phyloP scores from a whole-genome alignment of 2,888 invertebrate species.

The Hymenopus coronatus region DNA sequence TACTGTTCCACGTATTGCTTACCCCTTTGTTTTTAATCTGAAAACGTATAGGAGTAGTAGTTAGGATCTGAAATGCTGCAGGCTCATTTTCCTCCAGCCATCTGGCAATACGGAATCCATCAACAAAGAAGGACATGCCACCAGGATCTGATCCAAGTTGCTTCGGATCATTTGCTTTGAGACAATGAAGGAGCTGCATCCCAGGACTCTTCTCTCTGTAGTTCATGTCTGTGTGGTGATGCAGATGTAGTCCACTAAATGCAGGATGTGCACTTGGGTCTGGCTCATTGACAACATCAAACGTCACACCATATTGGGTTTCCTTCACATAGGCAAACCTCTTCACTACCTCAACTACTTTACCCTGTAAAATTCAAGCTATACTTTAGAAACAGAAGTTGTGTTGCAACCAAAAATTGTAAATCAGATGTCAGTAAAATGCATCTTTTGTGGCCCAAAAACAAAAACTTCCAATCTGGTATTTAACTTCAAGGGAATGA shows the following conservation, averaged over 20 bases:
- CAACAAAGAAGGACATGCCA: conserved; percentile 44
- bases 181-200: conserved; percentile 43
- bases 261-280: conserved; percentile 41
- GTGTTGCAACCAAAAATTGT: too few species aligned
- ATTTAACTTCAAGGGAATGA: too few species aligned
- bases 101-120: conserved; percentile 42
- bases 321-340: conserved; percentile 43
- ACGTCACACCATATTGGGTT: conserved; percentile 43
- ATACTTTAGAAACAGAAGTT: background rate
- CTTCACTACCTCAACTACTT: conserved; percentile 41
- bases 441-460: too few species aligned
- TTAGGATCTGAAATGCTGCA: conserved; percentile 43
- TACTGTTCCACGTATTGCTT: background rate
- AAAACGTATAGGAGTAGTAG: conserved; percentile 42
- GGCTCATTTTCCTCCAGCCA: conserved; percentile 43
- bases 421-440: too few species aligned
- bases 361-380: conserved; percentile 30
- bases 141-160: conserved; percentile 38
- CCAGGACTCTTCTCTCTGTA: conserved; percentile 44
- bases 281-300: conserved; percentile 43
- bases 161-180: conserved; percentile 39
- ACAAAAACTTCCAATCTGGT: too few species aligned
- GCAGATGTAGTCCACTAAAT: conserved; percentile 40
- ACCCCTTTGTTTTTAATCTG: conserved; percentile 39
- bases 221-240: conserved; percentile 44